Percentiles rank a stretch among this genome's conserved stretches.
These are phyloP conservation scores for Drosophila simulans DNA, from an alignment of 1,140 invertebrate genomes.

Conservation along the genomic window DNA sequence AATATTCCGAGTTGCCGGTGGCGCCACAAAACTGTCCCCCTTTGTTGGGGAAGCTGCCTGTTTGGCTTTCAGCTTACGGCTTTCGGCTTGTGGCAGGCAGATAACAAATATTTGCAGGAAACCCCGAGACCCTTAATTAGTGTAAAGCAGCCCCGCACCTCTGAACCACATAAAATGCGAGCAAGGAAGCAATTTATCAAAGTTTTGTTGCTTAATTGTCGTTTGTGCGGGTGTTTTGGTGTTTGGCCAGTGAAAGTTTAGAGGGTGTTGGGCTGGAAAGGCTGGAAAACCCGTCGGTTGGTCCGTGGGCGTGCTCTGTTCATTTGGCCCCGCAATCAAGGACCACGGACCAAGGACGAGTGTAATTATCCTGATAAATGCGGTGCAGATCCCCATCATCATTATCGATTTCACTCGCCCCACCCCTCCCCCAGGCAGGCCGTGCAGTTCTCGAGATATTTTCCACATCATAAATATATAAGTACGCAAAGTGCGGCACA, in stretches of 20 bases:
- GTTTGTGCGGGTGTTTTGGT: slow-evolving; percentile 62
- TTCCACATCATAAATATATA: slow-evolving; percentile 83
- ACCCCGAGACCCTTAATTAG: slow-evolving; percentile 83
- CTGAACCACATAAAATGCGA: slow-evolving; percentile 71
- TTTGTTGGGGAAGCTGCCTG: slow-evolving; percentile 54
- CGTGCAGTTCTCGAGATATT: slow-evolving; percentile 69
- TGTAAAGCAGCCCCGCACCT: slow-evolving; percentile 68
- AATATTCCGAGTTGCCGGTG: slow-evolving; percentile 55
- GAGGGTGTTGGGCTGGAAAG: slow-evolving; percentile 5
- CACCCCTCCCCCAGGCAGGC: background rate
- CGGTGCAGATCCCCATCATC: slow-evolving; percentile 27
- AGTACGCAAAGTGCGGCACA: slow-evolving; percentile 44
- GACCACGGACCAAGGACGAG: slow-evolving; percentile 24
- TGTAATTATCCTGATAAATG: slow-evolving; percentile 70
- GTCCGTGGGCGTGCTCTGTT: slow-evolving; percentile 39
- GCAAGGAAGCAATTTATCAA: slow-evolving; percentile 84
- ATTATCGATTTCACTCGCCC: slow-evolving; percentile 65
- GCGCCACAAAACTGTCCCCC: slow-evolving; percentile 74
- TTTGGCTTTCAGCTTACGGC: slow-evolving; percentile 42
- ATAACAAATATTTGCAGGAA: slow-evolving; percentile 84
- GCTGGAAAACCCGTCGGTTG: background rate
- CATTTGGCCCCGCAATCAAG: slow-evolving; percentile 24
- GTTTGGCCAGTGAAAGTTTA: slow-evolving; percentile 68
- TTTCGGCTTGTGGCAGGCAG: slow-evolving; percentile 56
- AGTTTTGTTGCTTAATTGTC: slow-evolving; percentile 84